phyloP scores from a whole-genome alignment of 2,113 vertebrate species.

The Hypanus sabinus region DNA sequence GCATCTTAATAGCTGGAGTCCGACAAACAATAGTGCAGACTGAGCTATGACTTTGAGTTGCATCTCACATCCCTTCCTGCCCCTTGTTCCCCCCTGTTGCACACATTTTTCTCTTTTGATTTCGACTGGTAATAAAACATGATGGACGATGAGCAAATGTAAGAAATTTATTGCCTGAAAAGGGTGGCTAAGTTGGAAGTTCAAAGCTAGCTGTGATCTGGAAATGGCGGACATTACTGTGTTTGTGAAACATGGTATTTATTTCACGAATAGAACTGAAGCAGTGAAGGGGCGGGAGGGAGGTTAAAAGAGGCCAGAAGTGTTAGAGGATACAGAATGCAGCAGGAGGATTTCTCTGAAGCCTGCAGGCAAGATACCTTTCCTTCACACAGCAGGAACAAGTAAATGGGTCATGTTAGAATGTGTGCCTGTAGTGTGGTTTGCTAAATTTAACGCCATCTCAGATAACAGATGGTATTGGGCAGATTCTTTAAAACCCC shows the following conservation, averaged over 20 bases:
- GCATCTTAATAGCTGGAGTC: neutral
- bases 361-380: neutral
- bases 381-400: neutral
- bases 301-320: neutral
- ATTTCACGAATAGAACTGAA: neutral
- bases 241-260: slow-evolving; percentile 1
- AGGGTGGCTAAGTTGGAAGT: neutral
- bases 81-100: neutral
- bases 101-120: slow-evolving; percentile 8
- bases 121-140: neutral
- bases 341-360: neutral
- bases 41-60: neutral
- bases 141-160: neutral
- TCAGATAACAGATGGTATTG: neutral
- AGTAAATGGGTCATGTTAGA: neutral
- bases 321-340: neutral
- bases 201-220: neutral
- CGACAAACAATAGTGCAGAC: neutral
- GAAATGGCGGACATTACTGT: neutral
- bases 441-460: neutral
- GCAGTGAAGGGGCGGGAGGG: neutral
- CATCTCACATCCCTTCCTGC: neutral
- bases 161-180: slow-evolving; percentile 3
- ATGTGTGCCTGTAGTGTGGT: too few species aligned
- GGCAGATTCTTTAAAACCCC: neutral